These are phyloP conservation scores for Chiloscyllium punctatum DNA, from an alignment of 2,797 vertebrate species.

Conservation along the genomic window DNA sequence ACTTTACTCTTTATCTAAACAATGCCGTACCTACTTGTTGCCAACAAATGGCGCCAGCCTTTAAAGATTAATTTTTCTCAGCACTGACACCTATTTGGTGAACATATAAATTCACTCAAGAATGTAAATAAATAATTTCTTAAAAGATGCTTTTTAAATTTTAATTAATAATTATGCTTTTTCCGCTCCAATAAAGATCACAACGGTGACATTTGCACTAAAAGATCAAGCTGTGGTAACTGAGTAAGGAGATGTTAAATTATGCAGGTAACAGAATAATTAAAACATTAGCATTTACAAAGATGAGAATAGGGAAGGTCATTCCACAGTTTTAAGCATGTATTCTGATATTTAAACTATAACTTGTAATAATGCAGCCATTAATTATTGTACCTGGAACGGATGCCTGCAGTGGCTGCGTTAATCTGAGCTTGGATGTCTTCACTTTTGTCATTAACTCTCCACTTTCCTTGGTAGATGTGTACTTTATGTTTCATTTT, in stretches of 20 bases:
- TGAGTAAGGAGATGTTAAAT: slow-evolving; percentile 33
- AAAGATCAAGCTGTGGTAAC: slow-evolving; percentile 11
- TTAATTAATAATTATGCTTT: slow-evolving; percentile 34
- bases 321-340: not conserved
- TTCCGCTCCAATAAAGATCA: slow-evolving; percentile 21
- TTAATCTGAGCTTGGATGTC: not conserved
- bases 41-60: not conserved
- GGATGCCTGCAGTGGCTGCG: not conserved
- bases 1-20: not conserved
- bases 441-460: not conserved
- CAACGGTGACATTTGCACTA: slow-evolving; percentile 11
- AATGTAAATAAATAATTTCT: slow-evolving; percentile 15
- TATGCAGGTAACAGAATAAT: slow-evolving; percentile 32
- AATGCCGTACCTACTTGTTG: not conserved
- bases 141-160: not conserved
- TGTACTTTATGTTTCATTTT: not conserved
- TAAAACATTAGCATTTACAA: slow-evolving; percentile 33
- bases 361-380: not conserved
- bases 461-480: not conserved
- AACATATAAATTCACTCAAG: not conserved
- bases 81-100: too few relatives aligned
- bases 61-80: not conserved
- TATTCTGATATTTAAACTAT: not conserved
- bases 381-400: not conserved
- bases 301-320: slow-evolving; percentile 8